Evolutionary conservation across 2,113 vertebrate genomes (phyloP).

Genomic region (Anolis sagrei): DNA sequence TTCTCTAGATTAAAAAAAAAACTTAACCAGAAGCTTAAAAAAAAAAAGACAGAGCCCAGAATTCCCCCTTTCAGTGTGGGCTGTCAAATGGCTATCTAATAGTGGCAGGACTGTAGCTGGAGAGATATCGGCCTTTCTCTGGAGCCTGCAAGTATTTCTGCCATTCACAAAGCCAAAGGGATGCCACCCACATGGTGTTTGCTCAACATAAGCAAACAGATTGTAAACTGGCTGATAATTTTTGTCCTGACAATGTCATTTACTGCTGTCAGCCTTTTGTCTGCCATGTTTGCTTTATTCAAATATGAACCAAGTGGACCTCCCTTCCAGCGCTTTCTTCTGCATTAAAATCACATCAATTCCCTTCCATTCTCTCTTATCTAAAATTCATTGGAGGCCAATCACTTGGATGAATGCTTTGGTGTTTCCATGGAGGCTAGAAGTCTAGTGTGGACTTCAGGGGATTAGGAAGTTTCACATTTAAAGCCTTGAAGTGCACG

Average conservation of each 20-base stretch:
- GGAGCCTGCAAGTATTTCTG: constrained; percentile 89
- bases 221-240: constrained; percentile 99
- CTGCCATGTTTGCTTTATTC: constrained; percentile 99
- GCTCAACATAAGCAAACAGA: constrained; percentile 99
- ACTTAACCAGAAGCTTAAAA: constrained; percentile 46
- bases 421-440: constrained; percentile 98
- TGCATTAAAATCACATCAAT: constrained; percentile 99
- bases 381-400: constrained; percentile 99
- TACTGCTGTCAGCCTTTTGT: constrained; percentile 99
- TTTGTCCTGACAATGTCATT: constrained; percentile 99
- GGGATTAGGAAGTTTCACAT: constrained; percentile 99
- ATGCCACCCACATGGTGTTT: constrained; percentile 99
- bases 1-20: constrained; percentile 42
- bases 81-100: constrained; percentile 98
- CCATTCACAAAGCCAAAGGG: constrained; percentile 93
- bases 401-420: constrained; percentile 99
- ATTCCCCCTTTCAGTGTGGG: constrained; percentile 85
- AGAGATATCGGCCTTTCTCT: constrained; percentile 90
- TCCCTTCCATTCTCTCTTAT: constrained; percentile 99
- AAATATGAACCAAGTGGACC: constrained; percentile 99
- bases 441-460: constrained; percentile 97
- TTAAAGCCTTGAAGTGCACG: constrained; percentile 95
- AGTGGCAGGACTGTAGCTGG: constrained; percentile 88
- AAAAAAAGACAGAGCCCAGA: constrained; percentile 57
- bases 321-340: constrained; percentile 97